Evolutionary conservation across 2,888 invertebrate genomes (phyloP), one percentile per base, ranked within the genome.

Genomic region (Morpho helenor): DNA sequence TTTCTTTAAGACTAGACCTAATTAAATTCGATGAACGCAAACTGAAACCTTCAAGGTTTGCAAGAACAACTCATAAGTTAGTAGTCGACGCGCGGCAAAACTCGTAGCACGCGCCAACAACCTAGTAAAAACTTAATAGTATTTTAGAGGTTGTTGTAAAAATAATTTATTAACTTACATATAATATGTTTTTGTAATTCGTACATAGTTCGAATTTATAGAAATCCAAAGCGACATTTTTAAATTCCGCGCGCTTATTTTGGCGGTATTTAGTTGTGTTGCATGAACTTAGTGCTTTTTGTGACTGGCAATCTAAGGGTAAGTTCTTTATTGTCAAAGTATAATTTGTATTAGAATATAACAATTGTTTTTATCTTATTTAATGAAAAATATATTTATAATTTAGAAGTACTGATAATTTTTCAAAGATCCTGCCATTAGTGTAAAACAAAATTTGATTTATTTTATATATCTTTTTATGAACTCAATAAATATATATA

Each of bases 31-130:
- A 72, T 70, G 79, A 74, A 76, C 77, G 77, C 71, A 64, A 73
- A 66, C 83, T 82, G 80, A 76, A 87, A 82, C 80, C 80, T 86
- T 84, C 85, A 82, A 84, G 87, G 86, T 76, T 82, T 69, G 75
- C 67, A 68, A 68, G 72, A 71, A 71, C 65, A 66, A 67, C 68
- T 69, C 57, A 61, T 49, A 55, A 65, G 65, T 73, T 74, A 88
- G 89, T 87, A 75, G 75, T 71, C 74, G 76, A 70, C 78, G 84
- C 76, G 82, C 78, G 69, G 68, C 72, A 68, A 63, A 64, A 67
- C 67, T 68, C 71, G 71, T 80, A 86, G 88, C 88, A 87, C 88
- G 88, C 86, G 86, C 78, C 67, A 60, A 72, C 86, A 80, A 76
- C 86, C 87, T 87, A 79, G 77, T 83, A 74, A 49, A 61, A 47